Conservation (phyloP, 2,888 invertebrate genomes). For the Drosophila nigricruria region DNA sequence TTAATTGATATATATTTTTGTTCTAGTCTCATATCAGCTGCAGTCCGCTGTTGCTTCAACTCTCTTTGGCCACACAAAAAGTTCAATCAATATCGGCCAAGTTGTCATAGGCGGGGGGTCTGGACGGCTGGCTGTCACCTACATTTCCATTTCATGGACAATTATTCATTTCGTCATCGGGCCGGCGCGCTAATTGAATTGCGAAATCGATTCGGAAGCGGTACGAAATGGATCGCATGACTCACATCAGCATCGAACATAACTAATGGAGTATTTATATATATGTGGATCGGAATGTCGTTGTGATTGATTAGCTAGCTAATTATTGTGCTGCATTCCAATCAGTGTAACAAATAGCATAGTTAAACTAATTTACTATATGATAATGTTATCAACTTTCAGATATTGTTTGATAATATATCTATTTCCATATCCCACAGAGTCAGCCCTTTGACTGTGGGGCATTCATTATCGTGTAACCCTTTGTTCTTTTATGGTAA, state of each 20-base stretch:
- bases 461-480: constrained; percentile 42
- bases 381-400: constrained; percentile 6
- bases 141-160: constrained; percentile 37
- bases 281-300: constrained; percentile 8
- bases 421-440: not conserved
- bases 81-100: constrained; percentile 58
- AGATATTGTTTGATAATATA: constrained; percentile 2
- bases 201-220: constrained; percentile 54
- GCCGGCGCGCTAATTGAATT: constrained; percentile 64
- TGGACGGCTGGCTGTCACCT: constrained; percentile 29
- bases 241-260: constrained; percentile 28
- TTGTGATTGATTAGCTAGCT: constrained; percentile 36
- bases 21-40: constrained; percentile 26
- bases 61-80: constrained; percentile 14
- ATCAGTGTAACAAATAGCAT: not conserved
- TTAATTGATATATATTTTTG: constrained; percentile 64
- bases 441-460: constrained; percentile 11
- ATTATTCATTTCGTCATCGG: constrained; percentile 73
- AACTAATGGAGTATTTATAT: constrained; percentile 21
- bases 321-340: constrained; percentile 4
- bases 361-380: constrained; percentile 8
- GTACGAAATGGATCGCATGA: constrained; percentile 63
- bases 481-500: constrained; percentile 45
- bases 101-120: constrained; percentile 8
- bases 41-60: constrained; percentile 13